Evolutionary conservation across 2,113 vertebrate genomes (phyloP).

Genomic region (Pyxicephalus adspersus): DNA sequence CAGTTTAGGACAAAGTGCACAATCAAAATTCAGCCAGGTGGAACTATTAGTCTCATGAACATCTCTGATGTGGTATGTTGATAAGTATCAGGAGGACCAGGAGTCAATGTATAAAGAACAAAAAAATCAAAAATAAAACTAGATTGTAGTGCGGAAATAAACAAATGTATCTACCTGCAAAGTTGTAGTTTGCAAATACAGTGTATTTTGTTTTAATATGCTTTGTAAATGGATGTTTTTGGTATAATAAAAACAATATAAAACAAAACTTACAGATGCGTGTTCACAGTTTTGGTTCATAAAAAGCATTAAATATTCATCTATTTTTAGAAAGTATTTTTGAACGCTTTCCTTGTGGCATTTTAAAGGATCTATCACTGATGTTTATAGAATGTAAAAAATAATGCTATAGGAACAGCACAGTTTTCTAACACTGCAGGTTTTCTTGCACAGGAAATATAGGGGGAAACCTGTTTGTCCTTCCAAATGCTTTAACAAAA

Average conservation of each 20-base stretch:
- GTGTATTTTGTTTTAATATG: conserved; percentile 81
- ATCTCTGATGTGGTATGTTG: conserved; percentile 61
- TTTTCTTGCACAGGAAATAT: too few species aligned
- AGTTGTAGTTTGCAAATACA: conserved; percentile 79
- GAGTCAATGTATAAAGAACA: conserved; percentile 77
- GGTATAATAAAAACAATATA: conserved; percentile 83
- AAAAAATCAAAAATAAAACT: conserved; percentile 76
- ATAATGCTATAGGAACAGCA: too few species aligned
- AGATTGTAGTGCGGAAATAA: conserved; percentile 75
- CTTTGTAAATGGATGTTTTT: conserved; percentile 74
- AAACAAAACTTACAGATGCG: not conserved
- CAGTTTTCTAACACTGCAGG: too few species aligned
- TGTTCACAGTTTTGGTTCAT: too few species aligned
- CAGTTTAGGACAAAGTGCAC: not conserved
- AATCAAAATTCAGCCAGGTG: not conserved
- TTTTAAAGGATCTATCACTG: too few species aligned
- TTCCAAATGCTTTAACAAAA: too few species aligned
- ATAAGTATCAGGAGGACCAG: conserved; percentile 68
- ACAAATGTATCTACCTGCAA: conserved; percentile 75
- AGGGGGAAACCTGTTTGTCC: too few species aligned
- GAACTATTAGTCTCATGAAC: conserved; percentile 22
- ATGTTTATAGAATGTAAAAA: too few species aligned
- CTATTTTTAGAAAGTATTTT: too few species aligned
- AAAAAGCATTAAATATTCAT: too few species aligned
- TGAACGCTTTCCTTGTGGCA: too few species aligned